A percentile compares a stretch with the other conserved stretches of the same genome.
These are phyloP conservation scores for Palythoa caribaeorum DNA, from an alignment of 92 coral and sea anemone species.

Conservation along the genomic window DNA sequence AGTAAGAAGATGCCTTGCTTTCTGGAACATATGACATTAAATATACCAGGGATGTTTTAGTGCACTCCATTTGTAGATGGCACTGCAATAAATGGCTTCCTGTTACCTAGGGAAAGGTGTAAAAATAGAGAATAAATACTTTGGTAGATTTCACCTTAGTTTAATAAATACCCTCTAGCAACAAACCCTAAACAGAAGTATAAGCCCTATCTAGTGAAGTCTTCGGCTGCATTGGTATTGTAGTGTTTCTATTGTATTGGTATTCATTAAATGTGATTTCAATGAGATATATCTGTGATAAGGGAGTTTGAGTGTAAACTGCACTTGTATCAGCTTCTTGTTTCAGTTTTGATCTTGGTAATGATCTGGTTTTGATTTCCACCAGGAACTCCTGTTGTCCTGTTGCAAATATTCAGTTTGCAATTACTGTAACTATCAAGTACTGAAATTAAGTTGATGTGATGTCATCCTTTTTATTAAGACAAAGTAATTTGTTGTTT, in stretches of 20 bases:
- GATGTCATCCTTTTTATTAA: constrained; percentile 21
- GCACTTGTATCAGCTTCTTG: neutral
- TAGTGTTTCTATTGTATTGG: too few species aligned
- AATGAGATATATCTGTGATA: neutral
- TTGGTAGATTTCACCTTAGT: constrained; percentile 4
- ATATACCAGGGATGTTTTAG: constrained; percentile 40
- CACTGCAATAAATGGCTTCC: constrained; percentile 51
- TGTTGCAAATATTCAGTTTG: constrained; percentile 14
- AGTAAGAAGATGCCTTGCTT: constrained; percentile 34
- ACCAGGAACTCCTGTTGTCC: constrained; percentile 20
- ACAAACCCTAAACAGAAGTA: too few species aligned
- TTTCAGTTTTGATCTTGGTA: neutral
- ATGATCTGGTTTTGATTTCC: constrained; percentile 28
- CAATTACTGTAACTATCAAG: neutral
- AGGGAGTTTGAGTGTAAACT: neutral
- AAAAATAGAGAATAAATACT: constrained; percentile 8
- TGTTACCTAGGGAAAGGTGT: constrained; percentile 33
- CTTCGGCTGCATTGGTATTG: too few species aligned
- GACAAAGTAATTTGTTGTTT: neutral
- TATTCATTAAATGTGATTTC: neutral
- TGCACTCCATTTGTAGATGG: constrained; percentile 64
- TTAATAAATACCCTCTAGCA: neutral
- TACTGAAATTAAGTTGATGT: constrained; percentile 11
- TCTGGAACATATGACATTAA: constrained; percentile 47
- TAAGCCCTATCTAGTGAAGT: too few species aligned